phyloP scores from a whole-genome alignment of 2,888 invertebrate genomes.

The Agonum fuliginosum region DNA sequence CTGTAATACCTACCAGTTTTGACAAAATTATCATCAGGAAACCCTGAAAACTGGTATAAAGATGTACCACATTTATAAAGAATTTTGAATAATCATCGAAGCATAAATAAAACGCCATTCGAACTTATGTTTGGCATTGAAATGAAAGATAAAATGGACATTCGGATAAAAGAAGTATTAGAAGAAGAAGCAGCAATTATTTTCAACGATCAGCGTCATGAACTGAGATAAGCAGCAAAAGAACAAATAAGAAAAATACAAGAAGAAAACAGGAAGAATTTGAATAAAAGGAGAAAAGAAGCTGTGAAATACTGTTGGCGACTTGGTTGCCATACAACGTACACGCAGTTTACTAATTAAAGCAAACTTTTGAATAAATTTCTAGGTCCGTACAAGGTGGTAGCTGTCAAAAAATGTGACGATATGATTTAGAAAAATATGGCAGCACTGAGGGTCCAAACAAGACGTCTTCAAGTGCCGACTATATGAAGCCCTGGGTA shows the following conservation, averaged over 20 bases:
- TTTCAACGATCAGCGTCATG: too few species aligned
- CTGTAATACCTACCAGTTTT: constrained; percentile 60
- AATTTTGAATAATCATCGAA: constrained; percentile 57
- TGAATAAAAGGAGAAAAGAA: constrained; percentile 59
- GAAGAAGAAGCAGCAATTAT: constrained; percentile 62
- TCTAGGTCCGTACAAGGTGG: constrained; percentile 66
- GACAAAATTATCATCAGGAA: constrained; percentile 53
- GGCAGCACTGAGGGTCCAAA: constrained; percentile 63
- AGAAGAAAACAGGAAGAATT: constrained; percentile 54
- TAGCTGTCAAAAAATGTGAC: constrained; percentile 64
- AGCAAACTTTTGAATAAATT: constrained; percentile 66
- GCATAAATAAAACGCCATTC: constrained; percentile 54
- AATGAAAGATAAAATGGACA: constrained; percentile 59
- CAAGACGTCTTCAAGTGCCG: constrained; percentile 63
- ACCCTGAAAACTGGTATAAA: constrained; percentile 58
- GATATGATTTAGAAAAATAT: constrained; percentile 64
- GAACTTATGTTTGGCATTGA: constrained; percentile 59
- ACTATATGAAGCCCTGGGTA: constrained; percentile 63
- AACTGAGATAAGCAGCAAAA: constrained; percentile 48
- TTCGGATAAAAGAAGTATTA: constrained; percentile 53
- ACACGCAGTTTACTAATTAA: constrained; percentile 66
- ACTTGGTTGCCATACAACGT: constrained; percentile 66
- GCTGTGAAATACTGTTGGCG: constrained; percentile 60
- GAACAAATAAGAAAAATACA: constrained; percentile 60
- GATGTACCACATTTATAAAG: constrained; percentile 42